Percentiles rank a stretch among this genome's conserved stretches.
Evolutionary conservation across 1,140 invertebrate genomes (phyloP).

Genomic region (Gerris buenoi): DNA sequence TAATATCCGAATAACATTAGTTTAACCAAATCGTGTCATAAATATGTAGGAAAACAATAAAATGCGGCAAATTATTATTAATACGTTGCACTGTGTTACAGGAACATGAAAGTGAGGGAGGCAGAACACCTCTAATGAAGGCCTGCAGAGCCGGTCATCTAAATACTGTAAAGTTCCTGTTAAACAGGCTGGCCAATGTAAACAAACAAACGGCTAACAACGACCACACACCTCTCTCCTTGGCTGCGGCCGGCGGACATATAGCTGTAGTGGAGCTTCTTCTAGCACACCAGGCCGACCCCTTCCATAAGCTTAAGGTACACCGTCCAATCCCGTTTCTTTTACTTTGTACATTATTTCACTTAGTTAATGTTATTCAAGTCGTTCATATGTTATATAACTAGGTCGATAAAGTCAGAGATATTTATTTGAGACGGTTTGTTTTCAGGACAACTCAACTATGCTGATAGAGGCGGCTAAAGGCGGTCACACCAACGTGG

Average conservation of each 20-base stretch:
- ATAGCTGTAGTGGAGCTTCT: slow-evolving; percentile 80
- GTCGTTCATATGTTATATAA: not conserved
- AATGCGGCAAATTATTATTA: no score
- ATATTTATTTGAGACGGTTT: slow-evolving; percentile 5
- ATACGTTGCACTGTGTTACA: no score
- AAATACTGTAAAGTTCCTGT: slow-evolving; percentile 92
- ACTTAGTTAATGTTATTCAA: not conserved
- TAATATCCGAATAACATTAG: no score
- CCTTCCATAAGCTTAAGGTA: slow-evolving; percentile 86
- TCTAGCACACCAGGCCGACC: slow-evolving; percentile 78
- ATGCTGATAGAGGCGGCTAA: slow-evolving; percentile 97
- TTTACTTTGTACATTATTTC: not conserved
- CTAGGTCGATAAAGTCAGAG: not conserved
- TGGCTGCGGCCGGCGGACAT: slow-evolving; percentile 94
- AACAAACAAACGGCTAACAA: slow-evolving; percentile 91
- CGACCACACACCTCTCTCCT: slow-evolving; percentile 90
- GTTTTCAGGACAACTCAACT: slow-evolving; percentile 77
- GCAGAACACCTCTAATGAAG: slow-evolving; percentile 92
- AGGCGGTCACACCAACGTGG: slow-evolving; percentile 88
- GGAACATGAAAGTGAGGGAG: slow-evolving; percentile 88
- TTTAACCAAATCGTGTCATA: no score
- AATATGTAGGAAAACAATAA: no score
- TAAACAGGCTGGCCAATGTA: slow-evolving; percentile 86
- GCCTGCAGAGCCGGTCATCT: slow-evolving; percentile 96
- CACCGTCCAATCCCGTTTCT: no score